Conservation (phyloP, 2,888 invertebrate species). For the Brachyopa scutellaris region DNA sequence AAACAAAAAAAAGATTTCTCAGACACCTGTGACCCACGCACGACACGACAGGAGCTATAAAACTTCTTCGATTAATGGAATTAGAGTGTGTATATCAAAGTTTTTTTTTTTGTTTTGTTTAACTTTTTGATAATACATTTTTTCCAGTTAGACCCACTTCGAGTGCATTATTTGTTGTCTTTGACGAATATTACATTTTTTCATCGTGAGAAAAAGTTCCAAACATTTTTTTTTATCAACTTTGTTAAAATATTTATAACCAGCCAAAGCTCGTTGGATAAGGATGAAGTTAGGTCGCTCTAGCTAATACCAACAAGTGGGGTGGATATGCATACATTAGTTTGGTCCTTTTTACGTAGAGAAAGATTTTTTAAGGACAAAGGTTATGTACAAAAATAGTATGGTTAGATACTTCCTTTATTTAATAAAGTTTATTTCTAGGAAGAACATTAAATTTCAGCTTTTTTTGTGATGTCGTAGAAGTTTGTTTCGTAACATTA, state of each 20-base stretch:
- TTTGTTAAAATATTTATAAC: conserved; percentile 17
- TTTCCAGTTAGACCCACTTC: not conserved
- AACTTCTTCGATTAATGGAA: conserved; percentile 42
- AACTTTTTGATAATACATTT: conserved; percentile 9
- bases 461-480: too few species aligned
- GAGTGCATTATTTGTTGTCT: too few species aligned
- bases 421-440: too few species aligned
- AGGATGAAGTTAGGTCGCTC: not conserved
- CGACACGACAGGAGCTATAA: conserved; percentile 13
- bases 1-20: too few species aligned
- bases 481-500: too few species aligned
- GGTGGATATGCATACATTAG: too few species aligned
- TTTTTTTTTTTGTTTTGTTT: conserved; percentile 7
- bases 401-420: too few species aligned
- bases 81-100: conserved; percentile 26
- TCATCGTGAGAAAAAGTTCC: not conserved
- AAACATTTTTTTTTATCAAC: not conserved
- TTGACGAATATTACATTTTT: not conserved
- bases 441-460: too few species aligned
- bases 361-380: too few species aligned
- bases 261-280: not conserved
- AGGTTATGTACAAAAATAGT: too few species aligned
- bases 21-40: conserved; percentile 7
- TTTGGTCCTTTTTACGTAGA: too few species aligned
- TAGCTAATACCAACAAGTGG: not conserved